Evolutionary conservation across 2,888 invertebrate species (phyloP).

Genomic region (Muschampia plurimacula): DNA sequence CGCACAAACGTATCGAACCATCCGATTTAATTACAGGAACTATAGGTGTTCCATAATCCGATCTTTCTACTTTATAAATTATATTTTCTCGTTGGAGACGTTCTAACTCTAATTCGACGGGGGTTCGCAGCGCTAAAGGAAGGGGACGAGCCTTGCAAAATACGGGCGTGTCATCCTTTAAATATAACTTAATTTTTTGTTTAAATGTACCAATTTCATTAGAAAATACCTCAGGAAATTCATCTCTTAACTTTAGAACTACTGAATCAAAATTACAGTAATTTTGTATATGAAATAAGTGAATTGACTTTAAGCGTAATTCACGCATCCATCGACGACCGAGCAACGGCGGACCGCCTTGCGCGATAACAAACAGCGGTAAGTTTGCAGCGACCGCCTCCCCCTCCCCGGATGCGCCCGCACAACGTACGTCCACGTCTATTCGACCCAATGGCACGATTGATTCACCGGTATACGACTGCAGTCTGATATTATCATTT

Average conservation of each 20-base stretch:
- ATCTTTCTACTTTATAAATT: not conserved
- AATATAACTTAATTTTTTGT: conserved; percentile 27
- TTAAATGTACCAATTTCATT: conserved; percentile 21
- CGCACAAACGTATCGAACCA: conserved; percentile 45
- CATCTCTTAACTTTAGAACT: not conserved
- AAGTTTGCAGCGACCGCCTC: too few species aligned
- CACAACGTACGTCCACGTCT: too few species aligned
- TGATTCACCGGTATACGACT: too few species aligned
- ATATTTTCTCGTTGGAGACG: conserved; percentile 42
- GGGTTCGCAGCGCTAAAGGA: conserved; percentile 47
- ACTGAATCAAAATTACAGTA: too few species aligned
- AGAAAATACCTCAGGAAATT: conserved; percentile 4
- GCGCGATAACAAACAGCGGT: too few species aligned
- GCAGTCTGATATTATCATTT: too few species aligned
- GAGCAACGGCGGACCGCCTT: too few species aligned
- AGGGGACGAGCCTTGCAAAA: conserved; percentile 45
- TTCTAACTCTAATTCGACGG: conserved; percentile 47
- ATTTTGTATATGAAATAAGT: too few species aligned
- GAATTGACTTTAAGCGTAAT: too few species aligned
- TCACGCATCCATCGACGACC: too few species aligned
- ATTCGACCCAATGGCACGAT: too few species aligned
- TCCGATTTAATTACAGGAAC: conserved; percentile 28
- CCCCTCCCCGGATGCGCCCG: too few species aligned
- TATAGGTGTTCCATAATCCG: not conserved
- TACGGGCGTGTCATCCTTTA: conserved; percentile 35